phyloP scores from a whole-genome alignment of 2,113 vertebrate species.

The Elaphurus davidianus region DNA sequence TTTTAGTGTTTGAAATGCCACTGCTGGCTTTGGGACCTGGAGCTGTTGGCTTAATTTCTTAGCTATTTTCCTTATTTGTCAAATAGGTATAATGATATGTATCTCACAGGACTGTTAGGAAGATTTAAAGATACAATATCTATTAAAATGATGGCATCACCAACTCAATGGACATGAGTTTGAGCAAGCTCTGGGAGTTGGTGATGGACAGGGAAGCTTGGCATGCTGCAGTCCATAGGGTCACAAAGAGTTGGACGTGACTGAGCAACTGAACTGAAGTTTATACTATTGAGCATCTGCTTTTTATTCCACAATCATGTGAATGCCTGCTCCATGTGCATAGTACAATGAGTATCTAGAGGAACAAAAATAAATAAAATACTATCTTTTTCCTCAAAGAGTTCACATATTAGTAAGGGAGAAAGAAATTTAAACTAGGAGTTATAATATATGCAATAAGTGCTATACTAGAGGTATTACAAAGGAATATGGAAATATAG shows the following conservation, averaged over 20 bases:
- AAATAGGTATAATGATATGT: not conserved
- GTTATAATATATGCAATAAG: not conserved
- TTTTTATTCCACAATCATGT: not conserved
- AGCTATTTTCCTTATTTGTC: conserved; percentile 10
- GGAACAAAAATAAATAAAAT: not conserved
- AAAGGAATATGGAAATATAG: not conserved
- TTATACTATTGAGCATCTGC: not conserved
- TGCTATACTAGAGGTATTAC: not conserved
- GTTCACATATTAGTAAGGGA: not conserved
- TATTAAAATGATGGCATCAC: not conserved
- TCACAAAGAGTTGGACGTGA: not conserved
- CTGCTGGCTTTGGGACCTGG: not conserved
- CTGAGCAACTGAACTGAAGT: not conserved
- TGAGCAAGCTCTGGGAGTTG: not conserved
- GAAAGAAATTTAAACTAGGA: not conserved
- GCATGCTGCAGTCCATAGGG: not conserved
- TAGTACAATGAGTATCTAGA: not conserved
- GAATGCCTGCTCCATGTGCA: not conserved
- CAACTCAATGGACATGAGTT: not conserved
- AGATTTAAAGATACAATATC: not conserved
- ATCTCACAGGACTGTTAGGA: not conserved
- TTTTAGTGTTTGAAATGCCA: not conserved
- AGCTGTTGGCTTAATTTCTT: conserved; percentile 8
- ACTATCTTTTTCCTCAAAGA: not conserved
- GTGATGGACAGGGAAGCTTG: not conserved